A percentile compares a stretch with the other conserved stretches of the same genome.
These are phyloP conservation scores for Caranx ignobilis DNA, from an alignment of 2,113 vertebrate genomes.

Conservation along the genomic window DNA sequence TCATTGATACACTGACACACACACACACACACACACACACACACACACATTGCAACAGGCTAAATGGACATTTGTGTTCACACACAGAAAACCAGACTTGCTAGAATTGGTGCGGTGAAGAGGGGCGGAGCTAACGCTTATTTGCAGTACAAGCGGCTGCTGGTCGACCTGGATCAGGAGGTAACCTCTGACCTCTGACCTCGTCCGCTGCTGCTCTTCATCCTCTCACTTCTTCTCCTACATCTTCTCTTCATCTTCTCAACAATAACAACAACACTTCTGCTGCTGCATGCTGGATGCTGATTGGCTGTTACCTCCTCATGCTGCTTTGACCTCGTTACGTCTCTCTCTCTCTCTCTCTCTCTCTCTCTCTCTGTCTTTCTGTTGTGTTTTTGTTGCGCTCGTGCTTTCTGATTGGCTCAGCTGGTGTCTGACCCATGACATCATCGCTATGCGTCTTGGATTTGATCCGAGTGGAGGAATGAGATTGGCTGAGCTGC, in stretches of 20 bases:
- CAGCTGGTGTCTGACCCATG: constrained; percentile 55
- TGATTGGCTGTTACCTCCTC: constrained; percentile 1
- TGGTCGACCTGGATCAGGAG: constrained; percentile 87
- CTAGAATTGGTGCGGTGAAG: constrained; percentile 90
- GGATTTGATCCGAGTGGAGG: constrained; percentile 59
- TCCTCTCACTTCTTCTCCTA: not conserved
- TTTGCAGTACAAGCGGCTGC: constrained; percentile 93
- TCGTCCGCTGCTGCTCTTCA: constrained; percentile 27
- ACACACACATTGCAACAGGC: not conserved
- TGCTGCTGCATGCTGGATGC: constrained; percentile 54
- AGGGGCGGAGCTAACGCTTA: constrained; percentile 90
- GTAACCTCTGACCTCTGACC: constrained; percentile 76
- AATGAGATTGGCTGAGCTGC: constrained; percentile 70
- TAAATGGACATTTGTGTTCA: constrained; percentile 68
- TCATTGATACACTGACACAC: not conserved
- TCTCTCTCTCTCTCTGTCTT: constrained; percentile 9
- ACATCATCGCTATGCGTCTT: constrained; percentile 62
- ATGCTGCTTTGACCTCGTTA: not conserved
- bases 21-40: not conserved
- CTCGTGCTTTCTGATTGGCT: constrained; percentile 19
- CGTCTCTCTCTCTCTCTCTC: not conserved
- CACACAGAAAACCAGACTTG: constrained; percentile 92
- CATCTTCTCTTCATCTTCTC: constrained; percentile 19
- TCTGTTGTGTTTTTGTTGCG: constrained; percentile 48
- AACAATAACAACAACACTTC: not conserved